phyloP scores from a whole-genome alignment of 2,113 vertebrate genomes.

The Neogobius melanostomus region DNA sequence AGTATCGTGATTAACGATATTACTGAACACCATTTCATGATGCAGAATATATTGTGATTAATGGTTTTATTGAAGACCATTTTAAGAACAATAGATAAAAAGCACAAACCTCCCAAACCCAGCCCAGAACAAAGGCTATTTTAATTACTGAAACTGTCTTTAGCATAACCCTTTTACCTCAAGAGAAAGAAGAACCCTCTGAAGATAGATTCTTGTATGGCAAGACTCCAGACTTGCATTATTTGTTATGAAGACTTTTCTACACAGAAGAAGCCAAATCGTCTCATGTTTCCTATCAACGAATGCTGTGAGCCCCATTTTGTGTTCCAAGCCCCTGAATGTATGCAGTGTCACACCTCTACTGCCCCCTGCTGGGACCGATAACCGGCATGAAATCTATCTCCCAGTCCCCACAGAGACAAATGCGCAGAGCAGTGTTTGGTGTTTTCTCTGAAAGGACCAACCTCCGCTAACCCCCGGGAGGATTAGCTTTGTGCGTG shows the following conservation, averaged over 20 bases:
- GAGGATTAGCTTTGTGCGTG: constrained; percentile 24
- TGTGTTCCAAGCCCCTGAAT: constrained; percentile 24
- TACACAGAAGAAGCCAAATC: no score
- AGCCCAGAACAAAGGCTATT: neutral
- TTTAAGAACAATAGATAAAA: no score
- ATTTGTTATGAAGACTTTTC: no score
- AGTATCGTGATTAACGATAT: no score
- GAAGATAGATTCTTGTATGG: neutral
- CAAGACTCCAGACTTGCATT: no score
- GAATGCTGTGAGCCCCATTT: constrained; percentile 7
- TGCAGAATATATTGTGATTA: no score
- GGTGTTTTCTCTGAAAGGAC: constrained; percentile 43
- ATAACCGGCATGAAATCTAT: constrained; percentile 15
- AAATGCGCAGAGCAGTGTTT: constrained; percentile 25
- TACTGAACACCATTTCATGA: no score
- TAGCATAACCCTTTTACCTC: no score
- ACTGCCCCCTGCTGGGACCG: constrained; percentile 21
- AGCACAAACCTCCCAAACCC: neutral
- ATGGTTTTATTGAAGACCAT: no score
- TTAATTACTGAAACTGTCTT: no score
- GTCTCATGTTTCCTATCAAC: neutral
- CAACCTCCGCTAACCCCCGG: constrained; percentile 21
- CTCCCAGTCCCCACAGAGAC: neutral
- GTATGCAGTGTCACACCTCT: constrained; percentile 21
- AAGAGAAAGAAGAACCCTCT: neutral